Base-by-base conservation (phyloP, 2,797 vertebrate species). In the Lutjanus campechanus region DNA sequence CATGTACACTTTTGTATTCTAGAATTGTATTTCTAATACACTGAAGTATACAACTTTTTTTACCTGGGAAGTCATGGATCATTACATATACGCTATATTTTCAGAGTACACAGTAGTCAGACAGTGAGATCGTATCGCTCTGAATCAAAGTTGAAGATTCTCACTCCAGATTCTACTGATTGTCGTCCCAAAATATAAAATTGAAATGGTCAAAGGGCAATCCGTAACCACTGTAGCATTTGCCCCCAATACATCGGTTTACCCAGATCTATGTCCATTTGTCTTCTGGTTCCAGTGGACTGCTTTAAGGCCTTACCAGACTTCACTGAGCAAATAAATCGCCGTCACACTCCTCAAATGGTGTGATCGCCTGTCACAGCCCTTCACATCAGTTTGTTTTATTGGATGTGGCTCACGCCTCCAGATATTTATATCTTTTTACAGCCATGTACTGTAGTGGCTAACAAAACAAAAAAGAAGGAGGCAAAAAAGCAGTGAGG, bases 391-490 rank as follows among this genome's bases (percentile, higher is more conserved):
- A 78, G 81, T 89, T 87, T 88, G 69, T 84, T 92, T 94, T 93
- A 93, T 92, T 93, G 91, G 89, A 90, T 86, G 90, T 88, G 85
- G 89, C 92, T 87, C 87, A 81, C 25, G 87, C 93, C 93, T 91
- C 75, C 75, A 77, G 90, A 91, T 94, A 95, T 94, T 94, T 94
- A 91, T 93, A 91, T 93, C 81, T 87, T 85, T 91, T 91, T 89
- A 87, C 88, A 84, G 88, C 85, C 83, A 29, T 77, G 77, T 85
- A 80, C 79, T 82, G 83, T 84, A 81, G 79, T 84, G 73, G 84
- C 81, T 74, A 86, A 88, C 86, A 88, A 92, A 93, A 90, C 25
- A 78, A 44, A 50, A 56, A 51, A 47, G 73, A 60, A 41, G 65
- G 44, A 49, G 59, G 36, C 41, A 56, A 69, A 62, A 69, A 68